These are phyloP conservation scores for Myopa testacea DNA, from an alignment of 2,888 invertebrate species.

Conservation along the genomic window DNA sequence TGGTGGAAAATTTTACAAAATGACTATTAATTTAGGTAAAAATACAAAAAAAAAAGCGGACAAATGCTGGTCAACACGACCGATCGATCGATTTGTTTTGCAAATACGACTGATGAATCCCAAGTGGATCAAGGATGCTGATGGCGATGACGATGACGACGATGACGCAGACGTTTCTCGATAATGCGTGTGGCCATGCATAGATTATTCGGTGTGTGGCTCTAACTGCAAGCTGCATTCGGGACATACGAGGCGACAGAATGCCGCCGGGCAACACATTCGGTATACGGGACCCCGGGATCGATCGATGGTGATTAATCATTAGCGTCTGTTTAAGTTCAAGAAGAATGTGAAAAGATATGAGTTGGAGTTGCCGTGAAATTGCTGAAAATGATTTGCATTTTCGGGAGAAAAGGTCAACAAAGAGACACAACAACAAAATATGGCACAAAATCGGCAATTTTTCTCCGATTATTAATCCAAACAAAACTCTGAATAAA, in stretches of 20 bases:
- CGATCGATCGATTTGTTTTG: constrained; percentile 14
- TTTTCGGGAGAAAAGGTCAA: not conserved
- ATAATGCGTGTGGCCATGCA: constrained; percentile 6
- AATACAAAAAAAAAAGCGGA: not conserved
- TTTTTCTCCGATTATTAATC: no score
- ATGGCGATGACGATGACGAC: not conserved
- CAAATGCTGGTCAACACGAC: not conserved
- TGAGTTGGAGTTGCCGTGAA: constrained; percentile 3
- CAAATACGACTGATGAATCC: constrained; percentile 24
- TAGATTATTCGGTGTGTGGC: not conserved
- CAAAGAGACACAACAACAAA: not conserved
- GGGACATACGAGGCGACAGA: not conserved
- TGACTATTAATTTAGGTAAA: not conserved
- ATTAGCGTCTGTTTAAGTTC: not conserved
- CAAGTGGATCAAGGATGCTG: not conserved
- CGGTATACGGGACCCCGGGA: no score
- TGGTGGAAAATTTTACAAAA: constrained; percentile 3
- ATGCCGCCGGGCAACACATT: no score
- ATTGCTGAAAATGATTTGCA: constrained; percentile 22
- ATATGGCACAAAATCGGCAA: not conserved
- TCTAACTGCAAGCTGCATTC: no score
- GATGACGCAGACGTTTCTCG: constrained; percentile 23
- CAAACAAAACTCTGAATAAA: no score
- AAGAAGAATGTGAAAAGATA: not conserved
- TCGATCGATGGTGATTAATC: constrained; percentile 12